phyloP scores from a whole-genome alignment of 2,797 vertebrate genomes.

The Cyclopterus lumpus region DNA sequence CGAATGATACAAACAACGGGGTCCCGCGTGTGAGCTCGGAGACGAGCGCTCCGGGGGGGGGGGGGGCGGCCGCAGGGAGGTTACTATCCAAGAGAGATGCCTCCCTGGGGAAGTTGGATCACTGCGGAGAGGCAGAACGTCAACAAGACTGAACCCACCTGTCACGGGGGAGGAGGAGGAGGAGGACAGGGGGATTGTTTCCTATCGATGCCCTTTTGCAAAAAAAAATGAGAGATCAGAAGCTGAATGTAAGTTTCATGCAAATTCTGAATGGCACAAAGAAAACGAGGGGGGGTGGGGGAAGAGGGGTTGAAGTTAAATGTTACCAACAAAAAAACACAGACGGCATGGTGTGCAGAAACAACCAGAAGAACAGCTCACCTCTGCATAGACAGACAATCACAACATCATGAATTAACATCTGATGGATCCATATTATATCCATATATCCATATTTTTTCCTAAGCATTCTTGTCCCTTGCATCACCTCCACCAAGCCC shows the following conservation, averaged over 20 bases:
- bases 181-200: background rate
- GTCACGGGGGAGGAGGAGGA: background rate
- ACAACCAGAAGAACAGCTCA: conserved; percentile 10
- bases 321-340: conserved; percentile 40
- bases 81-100: conserved; percentile 32
- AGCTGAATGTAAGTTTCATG: conserved; percentile 18
- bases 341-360: conserved; percentile 13
- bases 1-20: conserved; percentile 50
- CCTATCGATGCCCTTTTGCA: conserved; percentile 16
- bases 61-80: conserved; percentile 19
- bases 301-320: conserved; percentile 46
- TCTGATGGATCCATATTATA: background rate
- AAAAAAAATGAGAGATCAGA: background rate
- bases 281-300: background rate
- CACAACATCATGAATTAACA: conserved; percentile 17
- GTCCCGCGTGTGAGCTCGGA: conserved; percentile 16
- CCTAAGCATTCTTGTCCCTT: conserved; percentile 33
- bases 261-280: conserved; percentile 26
- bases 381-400: conserved; percentile 17
- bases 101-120: conserved; percentile 28
- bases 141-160: conserved; percentile 3
- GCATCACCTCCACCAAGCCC: conserved; percentile 44
- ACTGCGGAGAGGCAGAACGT: conserved; percentile 16
- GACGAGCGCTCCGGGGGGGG: conserved; percentile 6
- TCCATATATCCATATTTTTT: too few relatives aligned